These are phyloP conservation scores for Monopterus albus DNA, from an alignment of 2,113 vertebrate genomes.

Conservation along the genomic window DNA sequence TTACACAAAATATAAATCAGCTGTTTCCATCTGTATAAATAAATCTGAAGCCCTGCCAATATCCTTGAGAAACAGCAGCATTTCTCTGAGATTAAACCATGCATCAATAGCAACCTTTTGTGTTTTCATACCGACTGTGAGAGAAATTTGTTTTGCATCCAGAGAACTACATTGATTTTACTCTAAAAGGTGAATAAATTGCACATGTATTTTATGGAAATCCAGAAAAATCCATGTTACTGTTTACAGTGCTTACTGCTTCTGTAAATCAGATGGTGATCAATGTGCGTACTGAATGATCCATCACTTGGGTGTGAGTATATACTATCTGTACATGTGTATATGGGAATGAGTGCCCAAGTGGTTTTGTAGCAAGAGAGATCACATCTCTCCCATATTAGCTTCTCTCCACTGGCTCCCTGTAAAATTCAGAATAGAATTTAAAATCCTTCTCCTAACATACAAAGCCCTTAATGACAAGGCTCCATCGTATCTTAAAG, in stretches of 20 bases:
- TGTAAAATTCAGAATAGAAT: no score
- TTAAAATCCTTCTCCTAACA: no score
- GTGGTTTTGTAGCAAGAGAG: no score
- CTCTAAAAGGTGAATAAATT: constrained; percentile 72
- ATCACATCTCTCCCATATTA: no score
- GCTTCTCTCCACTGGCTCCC: no score
- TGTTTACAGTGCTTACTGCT: constrained; percentile 73
- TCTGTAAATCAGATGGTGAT: constrained; percentile 76
- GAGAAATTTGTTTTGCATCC: constrained; percentile 36
- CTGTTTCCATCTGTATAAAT: constrained; percentile 26
- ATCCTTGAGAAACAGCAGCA: constrained; percentile 10
- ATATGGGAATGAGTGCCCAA: background rate
- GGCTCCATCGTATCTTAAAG: no score
- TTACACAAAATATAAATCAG: background rate
- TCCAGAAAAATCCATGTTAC: constrained; percentile 79
- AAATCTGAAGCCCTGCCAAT: constrained; percentile 10
- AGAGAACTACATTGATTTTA: constrained; percentile 62
- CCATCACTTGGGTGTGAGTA: constrained; percentile 48
- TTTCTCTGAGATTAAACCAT: constrained; percentile 52
- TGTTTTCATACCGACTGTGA: constrained; percentile 40
- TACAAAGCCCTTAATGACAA: no score
- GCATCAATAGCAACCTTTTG: constrained; percentile 68
- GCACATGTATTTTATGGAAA: constrained; percentile 69
- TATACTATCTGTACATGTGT: constrained; percentile 12
- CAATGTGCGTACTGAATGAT: constrained; percentile 75